A percentile compares a stretch with the other conserved stretches of the same genome.
These are phyloP conservation scores for Eustalomyia histrio DNA, from an alignment of 2,888 invertebrate species.

Conservation along the genomic window DNA sequence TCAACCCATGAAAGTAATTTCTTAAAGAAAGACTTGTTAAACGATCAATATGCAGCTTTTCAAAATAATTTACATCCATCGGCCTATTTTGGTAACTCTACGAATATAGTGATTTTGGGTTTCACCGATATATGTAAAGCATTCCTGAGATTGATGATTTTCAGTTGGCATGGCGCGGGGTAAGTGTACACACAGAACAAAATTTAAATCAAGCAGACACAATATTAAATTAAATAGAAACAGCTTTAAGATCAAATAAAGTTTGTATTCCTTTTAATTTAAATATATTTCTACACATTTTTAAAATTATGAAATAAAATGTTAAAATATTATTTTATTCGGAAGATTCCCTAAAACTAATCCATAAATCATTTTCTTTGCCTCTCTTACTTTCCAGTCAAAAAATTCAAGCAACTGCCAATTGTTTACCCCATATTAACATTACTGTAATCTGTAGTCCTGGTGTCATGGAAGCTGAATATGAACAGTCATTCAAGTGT, in stretches of 20 bases:
- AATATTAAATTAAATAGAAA: too few relatives aligned
- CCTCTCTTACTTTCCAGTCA: neutral
- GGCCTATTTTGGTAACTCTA: conserved; percentile 66
- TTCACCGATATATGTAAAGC: conserved; percentile 71
- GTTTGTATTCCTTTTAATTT: too few relatives aligned
- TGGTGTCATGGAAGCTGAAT: conserved; percentile 71
- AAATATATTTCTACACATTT: too few relatives aligned
- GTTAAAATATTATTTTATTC: too few relatives aligned
- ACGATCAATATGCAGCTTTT: conserved; percentile 67
- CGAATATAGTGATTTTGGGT: conserved; percentile 71
- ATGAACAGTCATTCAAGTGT: conserved; percentile 69
- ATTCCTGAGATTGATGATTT: conserved; percentile 71
- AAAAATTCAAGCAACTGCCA: conserved; percentile 23
- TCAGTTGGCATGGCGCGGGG: conserved; percentile 71
- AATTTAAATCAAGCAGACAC: too few relatives aligned
- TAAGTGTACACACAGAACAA: too few relatives aligned
- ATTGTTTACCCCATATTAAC: conserved; percentile 70
- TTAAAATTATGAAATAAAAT: too few relatives aligned
- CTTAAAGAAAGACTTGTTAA: conserved; percentile 25
- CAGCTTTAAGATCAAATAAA: too few relatives aligned
- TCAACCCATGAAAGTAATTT: too few relatives aligned
- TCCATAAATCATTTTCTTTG: too few relatives aligned
- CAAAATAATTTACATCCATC: conserved; percentile 68
- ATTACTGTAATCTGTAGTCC: conserved; percentile 69
- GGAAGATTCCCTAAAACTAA: neutral